phyloP scores from a whole-genome alignment of 1,140 invertebrate species.

The Rhyacophila brunnea region DNA sequence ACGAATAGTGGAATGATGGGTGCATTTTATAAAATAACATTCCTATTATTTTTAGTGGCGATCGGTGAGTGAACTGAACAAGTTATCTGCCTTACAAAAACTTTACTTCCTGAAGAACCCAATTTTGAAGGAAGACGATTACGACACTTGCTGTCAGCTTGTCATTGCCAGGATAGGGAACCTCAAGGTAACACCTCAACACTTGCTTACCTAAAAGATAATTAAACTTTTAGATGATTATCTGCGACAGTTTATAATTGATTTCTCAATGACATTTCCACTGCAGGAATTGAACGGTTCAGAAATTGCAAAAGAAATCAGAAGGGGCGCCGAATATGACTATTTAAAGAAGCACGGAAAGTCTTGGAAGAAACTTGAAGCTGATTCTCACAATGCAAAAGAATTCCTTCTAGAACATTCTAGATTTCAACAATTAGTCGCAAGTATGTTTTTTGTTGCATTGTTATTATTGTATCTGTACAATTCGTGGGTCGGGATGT shows the following conservation, averaged over 20 bases:
- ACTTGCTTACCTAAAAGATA: too few relatives aligned
- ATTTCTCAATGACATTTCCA: neutral
- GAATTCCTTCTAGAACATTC: constrained; percentile 73
- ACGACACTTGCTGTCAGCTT: constrained; percentile 71
- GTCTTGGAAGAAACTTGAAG: constrained; percentile 65
- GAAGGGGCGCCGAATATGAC: constrained; percentile 84
- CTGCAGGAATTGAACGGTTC: constrained; percentile 68
- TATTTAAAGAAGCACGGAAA: constrained; percentile 78
- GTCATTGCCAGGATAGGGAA: constrained; percentile 71
- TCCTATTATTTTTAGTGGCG: constrained; percentile 75
- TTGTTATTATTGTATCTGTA: too few relatives aligned
- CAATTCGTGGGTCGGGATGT: too few relatives aligned
- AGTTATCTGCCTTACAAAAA: constrained; percentile 68
- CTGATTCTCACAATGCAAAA: constrained; percentile 42
- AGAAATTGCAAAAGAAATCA: constrained; percentile 63
- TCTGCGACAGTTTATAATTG: too few relatives aligned
- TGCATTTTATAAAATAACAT: too few relatives aligned
- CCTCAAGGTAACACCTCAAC: constrained; percentile 50
- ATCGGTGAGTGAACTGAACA: constrained; percentile 80
- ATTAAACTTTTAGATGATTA: too few relatives aligned
- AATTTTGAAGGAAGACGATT: constrained; percentile 62
- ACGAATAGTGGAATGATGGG: too few relatives aligned
- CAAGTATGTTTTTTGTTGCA: constrained; percentile 50
- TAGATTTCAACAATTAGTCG: constrained; percentile 62
- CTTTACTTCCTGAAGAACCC: constrained; percentile 75